A percentile compares a stretch with the other conserved stretches of the same genome.
Conservation (phyloP, 2,113 vertebrate species). For the Malurus melanocephalus region DNA sequence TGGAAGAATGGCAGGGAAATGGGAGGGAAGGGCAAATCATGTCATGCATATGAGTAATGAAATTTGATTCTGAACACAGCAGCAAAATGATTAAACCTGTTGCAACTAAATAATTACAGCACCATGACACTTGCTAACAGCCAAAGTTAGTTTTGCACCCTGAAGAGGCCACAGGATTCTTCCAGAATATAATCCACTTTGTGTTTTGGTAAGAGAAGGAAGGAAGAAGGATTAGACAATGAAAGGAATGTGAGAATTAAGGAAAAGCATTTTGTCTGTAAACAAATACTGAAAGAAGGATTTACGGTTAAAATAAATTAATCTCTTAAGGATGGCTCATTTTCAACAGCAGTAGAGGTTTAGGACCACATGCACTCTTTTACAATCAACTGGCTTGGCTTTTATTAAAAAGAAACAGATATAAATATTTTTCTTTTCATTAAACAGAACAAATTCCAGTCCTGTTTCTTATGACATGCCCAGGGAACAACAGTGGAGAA, state of each 20-base stretch:
- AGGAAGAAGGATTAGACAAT: constrained; percentile 44
- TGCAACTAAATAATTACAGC: background rate
- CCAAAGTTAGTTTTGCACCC: constrained; percentile 15
- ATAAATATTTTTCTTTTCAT: constrained; percentile 63
- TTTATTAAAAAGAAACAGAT: constrained; percentile 58
- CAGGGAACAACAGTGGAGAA: background rate
- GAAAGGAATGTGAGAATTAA: constrained; percentile 45
- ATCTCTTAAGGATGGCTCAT: constrained; percentile 36
- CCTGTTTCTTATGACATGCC: constrained; percentile 8
- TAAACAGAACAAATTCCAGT: constrained; percentile 57
- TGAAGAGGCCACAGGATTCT: constrained; percentile 9
- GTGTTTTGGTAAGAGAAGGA: constrained; percentile 31
- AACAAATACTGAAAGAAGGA: constrained; percentile 48
- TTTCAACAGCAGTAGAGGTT: constrained; percentile 42
- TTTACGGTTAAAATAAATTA: constrained; percentile 37
- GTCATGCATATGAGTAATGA: rapidly evolving
- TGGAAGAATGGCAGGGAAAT: background rate
- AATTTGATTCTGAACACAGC: background rate
- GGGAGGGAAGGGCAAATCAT: background rate
- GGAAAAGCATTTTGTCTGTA: constrained; percentile 47
- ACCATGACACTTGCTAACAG: background rate
- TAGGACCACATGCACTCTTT: constrained; percentile 30
- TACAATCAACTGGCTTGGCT: constrained; percentile 24
- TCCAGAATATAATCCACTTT: constrained; percentile 28
- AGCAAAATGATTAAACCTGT: background rate